Conservation (phyloP, 1,140 invertebrate species). For the Temnothorax curvispinosus region DNA sequence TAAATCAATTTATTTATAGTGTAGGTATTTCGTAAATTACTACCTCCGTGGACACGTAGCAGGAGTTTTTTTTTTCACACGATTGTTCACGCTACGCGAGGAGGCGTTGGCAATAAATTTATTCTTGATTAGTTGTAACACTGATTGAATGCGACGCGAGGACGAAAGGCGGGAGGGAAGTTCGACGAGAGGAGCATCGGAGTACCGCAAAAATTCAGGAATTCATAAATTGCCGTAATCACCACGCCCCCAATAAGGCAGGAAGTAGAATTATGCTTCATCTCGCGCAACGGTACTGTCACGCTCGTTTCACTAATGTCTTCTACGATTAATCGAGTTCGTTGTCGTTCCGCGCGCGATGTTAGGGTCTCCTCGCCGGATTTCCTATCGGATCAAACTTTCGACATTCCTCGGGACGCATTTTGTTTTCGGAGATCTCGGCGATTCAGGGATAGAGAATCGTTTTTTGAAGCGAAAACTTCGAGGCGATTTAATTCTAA, state of each 20-base stretch:
- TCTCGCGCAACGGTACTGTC: conserved; percentile 62
- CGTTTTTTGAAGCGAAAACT: neutral
- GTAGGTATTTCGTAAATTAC: neutral
- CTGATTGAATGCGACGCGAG: conserved; percentile 13
- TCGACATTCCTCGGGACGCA: conserved; percentile 21
- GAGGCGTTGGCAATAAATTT: conserved; percentile 15
- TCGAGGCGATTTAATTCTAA: neutral
- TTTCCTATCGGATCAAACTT: neutral
- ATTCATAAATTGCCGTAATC: conserved; percentile 60
- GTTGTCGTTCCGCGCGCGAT: conserved; percentile 46
- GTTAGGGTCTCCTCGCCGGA: neutral
- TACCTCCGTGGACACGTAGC: neutral
- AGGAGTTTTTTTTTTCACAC: neutral
- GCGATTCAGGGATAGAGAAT: neutral
- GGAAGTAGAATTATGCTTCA: conserved; percentile 61
- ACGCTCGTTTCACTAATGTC: conserved; percentile 65
- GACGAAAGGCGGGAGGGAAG: neutral
- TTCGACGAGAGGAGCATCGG: neutral
- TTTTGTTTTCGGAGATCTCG: neutral
- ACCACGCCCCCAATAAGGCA: conserved; percentile 49
- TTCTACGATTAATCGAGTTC: conserved; percentile 64
- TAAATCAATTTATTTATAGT: neutral
- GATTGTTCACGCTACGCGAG: neutral
- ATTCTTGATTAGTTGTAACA: conserved; percentile 18
- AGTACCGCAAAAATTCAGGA: conserved; percentile 24